These are phyloP conservation scores for Nematopogon swammerdamellus DNA, from an alignment of 2,888 invertebrate genomes.

Conservation along the genomic window DNA sequence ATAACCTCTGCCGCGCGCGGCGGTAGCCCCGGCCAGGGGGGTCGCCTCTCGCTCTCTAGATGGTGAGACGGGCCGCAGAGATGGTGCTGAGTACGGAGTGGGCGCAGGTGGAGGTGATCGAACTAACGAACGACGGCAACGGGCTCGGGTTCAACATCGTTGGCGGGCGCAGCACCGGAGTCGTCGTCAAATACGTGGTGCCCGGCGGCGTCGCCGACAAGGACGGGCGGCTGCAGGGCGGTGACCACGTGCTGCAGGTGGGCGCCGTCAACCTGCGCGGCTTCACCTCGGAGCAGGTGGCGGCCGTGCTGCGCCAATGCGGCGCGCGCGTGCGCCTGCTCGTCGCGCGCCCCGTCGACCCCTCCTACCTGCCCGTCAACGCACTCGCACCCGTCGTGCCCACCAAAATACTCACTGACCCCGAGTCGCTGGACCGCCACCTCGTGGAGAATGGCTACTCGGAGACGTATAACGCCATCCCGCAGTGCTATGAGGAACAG, in stretches of 20 bases:
- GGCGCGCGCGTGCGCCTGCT: conserved; percentile 84
- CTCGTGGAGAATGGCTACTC: conserved; percentile 74
- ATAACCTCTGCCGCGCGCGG: conserved; percentile 36
- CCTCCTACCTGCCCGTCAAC: conserved; percentile 76
- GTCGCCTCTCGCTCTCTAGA: conserved; percentile 14
- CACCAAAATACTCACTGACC: conserved; percentile 87
- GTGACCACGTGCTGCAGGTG: conserved; percentile 96
- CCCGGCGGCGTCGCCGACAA: conserved; percentile 97
- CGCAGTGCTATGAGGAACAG: conserved; percentile 34
- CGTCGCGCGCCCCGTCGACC: conserved; percentile 90
- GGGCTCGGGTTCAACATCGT: conserved; percentile 98
- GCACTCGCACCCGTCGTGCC: conserved; percentile 90
- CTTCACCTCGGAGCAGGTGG: conserved; percentile 93
- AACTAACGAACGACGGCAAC: conserved; percentile 95
- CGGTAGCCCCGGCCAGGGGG: conserved; percentile 34
- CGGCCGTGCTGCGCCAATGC: conserved; percentile 65
- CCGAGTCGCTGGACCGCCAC: conserved; percentile 84
- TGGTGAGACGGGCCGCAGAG: conserved; percentile 33
- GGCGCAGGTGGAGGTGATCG: conserved; percentile 99
- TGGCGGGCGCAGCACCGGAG: conserved; percentile 96
- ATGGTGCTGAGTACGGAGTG: conserved; percentile 96
- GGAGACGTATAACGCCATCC: conserved; percentile 47
- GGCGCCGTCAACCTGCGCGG: conserved; percentile 93
- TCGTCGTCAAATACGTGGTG: conserved; percentile 96
- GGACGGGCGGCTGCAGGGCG: conserved; percentile 92